phyloP scores from a whole-genome alignment of 2,888 invertebrate genomes.

The Choristoneura rosaceana region DNA sequence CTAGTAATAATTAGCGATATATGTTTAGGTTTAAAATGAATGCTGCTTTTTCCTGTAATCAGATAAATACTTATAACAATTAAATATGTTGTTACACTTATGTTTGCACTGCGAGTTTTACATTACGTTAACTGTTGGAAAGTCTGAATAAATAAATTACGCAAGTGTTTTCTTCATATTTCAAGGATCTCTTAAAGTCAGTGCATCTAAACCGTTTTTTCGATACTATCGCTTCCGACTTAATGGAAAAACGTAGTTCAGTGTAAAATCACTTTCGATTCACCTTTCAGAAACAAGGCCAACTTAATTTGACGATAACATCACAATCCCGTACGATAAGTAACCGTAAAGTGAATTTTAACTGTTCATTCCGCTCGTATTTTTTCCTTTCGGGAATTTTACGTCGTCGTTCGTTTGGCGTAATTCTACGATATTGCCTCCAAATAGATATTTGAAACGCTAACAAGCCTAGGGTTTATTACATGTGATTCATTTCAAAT shows the following conservation, averaged over 20 bases:
- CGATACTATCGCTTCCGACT: constrained; percentile 4
- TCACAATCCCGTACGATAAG: constrained; percentile 28
- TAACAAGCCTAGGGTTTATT: neutral
- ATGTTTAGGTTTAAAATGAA: too few species aligned
- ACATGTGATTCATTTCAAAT: neutral
- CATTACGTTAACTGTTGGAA: too few species aligned
- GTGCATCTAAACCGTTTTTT: constrained; percentile 21
- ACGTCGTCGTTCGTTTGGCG: constrained; percentile 2
- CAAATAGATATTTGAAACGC: constrained; percentile 2
- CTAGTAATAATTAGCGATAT: too few species aligned
- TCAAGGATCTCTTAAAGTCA: too few species aligned
- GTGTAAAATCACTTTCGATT: constrained; percentile 18
- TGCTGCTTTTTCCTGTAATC: too few species aligned
- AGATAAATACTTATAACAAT: too few species aligned
- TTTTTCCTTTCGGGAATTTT: constrained; percentile 23
- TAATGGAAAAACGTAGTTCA: constrained; percentile 35
- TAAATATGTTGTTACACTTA: too few species aligned
- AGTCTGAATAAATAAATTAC: too few species aligned
- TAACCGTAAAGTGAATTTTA: constrained; percentile 35
- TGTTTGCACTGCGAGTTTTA: too few species aligned
- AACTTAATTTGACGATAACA: constrained; percentile 36
- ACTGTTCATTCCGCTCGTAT: constrained; percentile 30
- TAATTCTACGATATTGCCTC: constrained; percentile 14
- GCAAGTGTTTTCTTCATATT: too few species aligned
- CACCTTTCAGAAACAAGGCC: constrained; percentile 31